These are phyloP conservation scores for Calosoma granatense DNA, from an alignment of 1,140 invertebrate genomes.

Conservation along the genomic window DNA sequence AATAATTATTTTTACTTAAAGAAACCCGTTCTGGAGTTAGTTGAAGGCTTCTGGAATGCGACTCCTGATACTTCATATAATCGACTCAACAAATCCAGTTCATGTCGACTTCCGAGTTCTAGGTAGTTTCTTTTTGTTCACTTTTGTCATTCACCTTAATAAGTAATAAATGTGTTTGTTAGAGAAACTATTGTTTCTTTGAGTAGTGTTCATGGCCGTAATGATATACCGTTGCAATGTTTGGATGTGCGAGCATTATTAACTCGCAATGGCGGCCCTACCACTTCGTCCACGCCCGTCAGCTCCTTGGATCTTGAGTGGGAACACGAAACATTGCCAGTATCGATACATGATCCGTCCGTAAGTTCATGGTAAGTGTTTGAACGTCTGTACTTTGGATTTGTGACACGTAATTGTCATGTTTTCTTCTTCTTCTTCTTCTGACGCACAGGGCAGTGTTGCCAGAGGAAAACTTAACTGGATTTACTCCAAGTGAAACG, in stretches of 20 bases:
- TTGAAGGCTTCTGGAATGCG: conserved; percentile 37
- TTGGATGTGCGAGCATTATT: conserved; percentile 39
- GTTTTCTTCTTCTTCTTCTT: background rate
- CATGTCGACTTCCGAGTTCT: conserved; percentile 22
- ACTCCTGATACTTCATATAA: conserved; percentile 34
- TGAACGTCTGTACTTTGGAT: too few relatives aligned
- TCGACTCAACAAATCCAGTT: conserved; percentile 32
- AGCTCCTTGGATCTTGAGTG: conserved; percentile 49
- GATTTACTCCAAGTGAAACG: conserved; percentile 15
- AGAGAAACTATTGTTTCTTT: conserved; percentile 16
- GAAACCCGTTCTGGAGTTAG: conserved; percentile 35
- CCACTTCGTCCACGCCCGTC: conserved; percentile 38
- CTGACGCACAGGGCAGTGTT: background rate
- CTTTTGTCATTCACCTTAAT: background rate
- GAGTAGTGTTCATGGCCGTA: conserved; percentile 31
- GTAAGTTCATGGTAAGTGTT: conserved; percentile 27
- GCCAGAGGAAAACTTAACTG: background rate
- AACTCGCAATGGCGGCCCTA: conserved; percentile 27
- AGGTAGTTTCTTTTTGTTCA: conserved; percentile 21
- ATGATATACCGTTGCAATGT: conserved; percentile 38
- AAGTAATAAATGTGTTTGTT: background rate
- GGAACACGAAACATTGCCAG: conserved; percentile 43
- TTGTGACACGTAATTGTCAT: too few relatives aligned
- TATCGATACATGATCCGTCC: conserved; percentile 28
- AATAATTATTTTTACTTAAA: conserved; percentile 20